These are phyloP conservation scores for Drosophila nigrodunni DNA, from an alignment of 1,140 invertebrate genomes.

Conservation along the genomic window DNA sequence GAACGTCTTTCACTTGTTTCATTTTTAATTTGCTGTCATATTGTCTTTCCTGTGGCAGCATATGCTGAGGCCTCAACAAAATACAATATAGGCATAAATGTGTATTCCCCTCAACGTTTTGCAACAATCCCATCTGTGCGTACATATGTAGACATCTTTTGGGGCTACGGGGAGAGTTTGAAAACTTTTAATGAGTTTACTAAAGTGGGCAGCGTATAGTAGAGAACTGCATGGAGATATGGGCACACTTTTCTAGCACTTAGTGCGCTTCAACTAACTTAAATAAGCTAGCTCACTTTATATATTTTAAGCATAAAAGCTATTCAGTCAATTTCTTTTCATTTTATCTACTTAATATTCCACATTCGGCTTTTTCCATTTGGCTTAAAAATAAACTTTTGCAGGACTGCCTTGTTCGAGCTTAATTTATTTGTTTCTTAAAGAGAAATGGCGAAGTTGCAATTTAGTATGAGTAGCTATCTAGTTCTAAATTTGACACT, in stretches of 20 bases:
- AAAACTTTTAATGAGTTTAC: constrained; percentile 56
- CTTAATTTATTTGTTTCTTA: not conserved
- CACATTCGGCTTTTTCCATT: not conserved
- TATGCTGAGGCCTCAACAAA: constrained; percentile 22
- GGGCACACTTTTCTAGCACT: constrained; percentile 4
- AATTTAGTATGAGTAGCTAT: not conserved
- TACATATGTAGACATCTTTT: constrained; percentile 23
- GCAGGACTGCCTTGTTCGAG: no score
- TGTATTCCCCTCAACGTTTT: not conserved
- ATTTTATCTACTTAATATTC: constrained; percentile 8
- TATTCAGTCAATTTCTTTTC: not conserved
- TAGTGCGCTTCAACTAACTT: constrained; percentile 16
- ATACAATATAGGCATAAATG: not conserved
- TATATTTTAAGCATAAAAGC: not conserved
- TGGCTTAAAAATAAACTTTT: constrained; percentile 20
- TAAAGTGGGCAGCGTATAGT: constrained; percentile 7
- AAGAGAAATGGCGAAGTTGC: not conserved
- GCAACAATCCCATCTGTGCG: constrained; percentile 11
- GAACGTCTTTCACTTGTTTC: constrained; percentile 11
- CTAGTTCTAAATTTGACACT: no score
- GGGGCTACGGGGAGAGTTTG: not conserved
- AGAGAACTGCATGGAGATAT: not conserved
- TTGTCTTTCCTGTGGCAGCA: constrained; percentile 36
- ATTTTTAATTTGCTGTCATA: constrained; percentile 48
- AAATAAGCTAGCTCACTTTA: not conserved